phyloP scores from a whole-genome alignment of 2,797 vertebrate species.

The Galago senegalensis region DNA sequence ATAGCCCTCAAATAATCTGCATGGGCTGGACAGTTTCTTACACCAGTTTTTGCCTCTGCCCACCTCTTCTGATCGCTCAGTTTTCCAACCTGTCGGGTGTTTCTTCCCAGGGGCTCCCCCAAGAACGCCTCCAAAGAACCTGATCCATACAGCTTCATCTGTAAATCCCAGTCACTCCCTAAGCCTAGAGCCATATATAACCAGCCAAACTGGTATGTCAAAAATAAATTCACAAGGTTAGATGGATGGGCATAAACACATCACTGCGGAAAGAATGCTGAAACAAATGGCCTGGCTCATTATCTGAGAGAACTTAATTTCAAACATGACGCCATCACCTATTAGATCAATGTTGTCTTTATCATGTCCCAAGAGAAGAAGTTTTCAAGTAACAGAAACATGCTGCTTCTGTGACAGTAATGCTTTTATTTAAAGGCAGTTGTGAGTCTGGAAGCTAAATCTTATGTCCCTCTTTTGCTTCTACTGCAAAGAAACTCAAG shows the following conservation, averaged over 20 bases:
- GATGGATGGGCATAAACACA: neutral
- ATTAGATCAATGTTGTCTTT: slow-evolving; percentile 27
- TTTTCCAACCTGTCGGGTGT: neutral
- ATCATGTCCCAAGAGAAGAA: slow-evolving; percentile 40
- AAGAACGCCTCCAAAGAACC: neutral
- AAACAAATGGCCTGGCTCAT: neutral
- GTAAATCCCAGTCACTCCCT: neutral
- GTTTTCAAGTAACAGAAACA: slow-evolving; percentile 49
- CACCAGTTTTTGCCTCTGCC: neutral
- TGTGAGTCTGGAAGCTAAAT: slow-evolving; percentile 30
- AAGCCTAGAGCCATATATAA: neutral
- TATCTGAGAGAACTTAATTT: slow-evolving; percentile 22
- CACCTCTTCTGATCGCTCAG: neutral
- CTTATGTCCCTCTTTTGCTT: slow-evolving; percentile 37
- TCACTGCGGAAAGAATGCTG: neutral
- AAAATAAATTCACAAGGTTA: slow-evolving; percentile 25
- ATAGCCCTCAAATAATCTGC: too few relatives aligned
- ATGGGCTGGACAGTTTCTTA: neutral
- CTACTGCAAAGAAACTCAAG: slow-evolving; percentile 15
- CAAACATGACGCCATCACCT: neutral
- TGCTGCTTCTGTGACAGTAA: neutral
- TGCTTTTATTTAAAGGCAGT: slow-evolving; percentile 54
- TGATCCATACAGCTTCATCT: neutral
- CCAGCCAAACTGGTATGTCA: neutral
- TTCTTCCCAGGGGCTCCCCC: neutral